Percentiles rank a stretch among this genome's conserved stretches.
Conservation (phyloP, 1,140 invertebrate genomes). For the Acromyrmex charruanus region DNA sequence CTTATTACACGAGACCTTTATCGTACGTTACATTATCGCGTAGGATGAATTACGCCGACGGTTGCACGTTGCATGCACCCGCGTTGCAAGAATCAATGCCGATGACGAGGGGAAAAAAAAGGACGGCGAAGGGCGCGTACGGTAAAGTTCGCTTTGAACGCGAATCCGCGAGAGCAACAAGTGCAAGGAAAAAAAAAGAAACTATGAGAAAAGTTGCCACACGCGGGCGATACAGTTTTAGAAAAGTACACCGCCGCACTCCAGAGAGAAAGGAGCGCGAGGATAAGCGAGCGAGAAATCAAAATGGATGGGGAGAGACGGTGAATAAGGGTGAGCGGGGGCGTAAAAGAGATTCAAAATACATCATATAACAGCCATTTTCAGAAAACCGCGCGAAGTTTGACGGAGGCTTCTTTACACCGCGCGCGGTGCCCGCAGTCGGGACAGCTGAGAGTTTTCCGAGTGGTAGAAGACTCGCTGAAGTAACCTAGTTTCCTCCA, state of each 20-base stretch:
- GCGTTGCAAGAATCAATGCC: background rate
- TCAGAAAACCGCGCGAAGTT: constrained; percentile 46
- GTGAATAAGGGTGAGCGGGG: background rate
- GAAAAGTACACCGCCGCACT: constrained; percentile 18
- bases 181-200: constrained; percentile 20
- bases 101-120: constrained; percentile 11
- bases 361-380: constrained; percentile 72
- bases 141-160: constrained; percentile 41
- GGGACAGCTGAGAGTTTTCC: constrained; percentile 47
- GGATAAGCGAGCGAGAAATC: constrained; percentile 54
- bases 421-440: background rate
- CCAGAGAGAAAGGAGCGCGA: constrained; percentile 15
- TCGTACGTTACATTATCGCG: constrained; percentile 57
- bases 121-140: background rate
- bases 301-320: constrained; percentile 49
- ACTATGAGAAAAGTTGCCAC: constrained; percentile 37
- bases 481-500: constrained; percentile 47
- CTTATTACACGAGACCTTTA: constrained; percentile 59
- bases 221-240: constrained; percentile 44
- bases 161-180: constrained; percentile 55
- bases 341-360: constrained; percentile 72
- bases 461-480: constrained; percentile 41
- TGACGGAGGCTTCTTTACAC: constrained; percentile 8
- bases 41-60: constrained; percentile 47
- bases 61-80: background rate